Base-by-base conservation (phyloP, 2,888 invertebrate species). In the Ligdia adustata region DNA sequence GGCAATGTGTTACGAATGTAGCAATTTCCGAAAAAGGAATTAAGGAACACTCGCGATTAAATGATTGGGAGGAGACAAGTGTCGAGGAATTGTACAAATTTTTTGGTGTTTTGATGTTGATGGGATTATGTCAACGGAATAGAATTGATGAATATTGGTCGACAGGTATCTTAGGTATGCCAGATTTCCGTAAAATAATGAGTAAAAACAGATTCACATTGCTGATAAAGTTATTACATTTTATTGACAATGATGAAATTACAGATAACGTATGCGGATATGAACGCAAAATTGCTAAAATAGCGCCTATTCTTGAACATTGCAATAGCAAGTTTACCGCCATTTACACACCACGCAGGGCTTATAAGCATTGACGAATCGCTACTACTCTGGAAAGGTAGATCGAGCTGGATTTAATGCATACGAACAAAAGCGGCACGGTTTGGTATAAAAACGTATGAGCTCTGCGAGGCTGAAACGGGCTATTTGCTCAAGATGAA, bases 291-390 rank as follows among this genome's bases (percentile, higher is more conserved):
- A 22, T 24, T 12, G 24, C 9, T 4, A 32, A 32, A 32, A 32
- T 20, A 7, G 20, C 20, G n/a, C 20, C 20, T 20, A 20, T 20
- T 2, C 7, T 20, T 5, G 29, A 29, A 2, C 15, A 29, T n/a
- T 9, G 13, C 1, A 14, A 29, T 29, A 14, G 7, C n/a, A 29
- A 29, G 14, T 29, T 14, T 14, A 13, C n/a, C n/a, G n/a, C n/a
- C n/a, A n/a, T n/a, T n/a, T n/a, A n/a, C n/a, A n/a, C n/a, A n/a
- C n/a, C n/a, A n/a, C n/a, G n/a, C n/a, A n/a, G n/a, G n/a, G n/a
- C n/a, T n/a, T n/a, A n/a, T 57, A 3, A 35, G 40, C 1, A 35
- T 62, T 9, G 58, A 62, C 31, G 58, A 62, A 35, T 54, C 54
- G 26, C 18, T 58, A 42, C 46, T 57, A 12, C 41, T 57, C 6